Evolutionary conservation across 2,888 invertebrate species (phyloP).

Genomic region (Ornithoptera alexandrae): DNA sequence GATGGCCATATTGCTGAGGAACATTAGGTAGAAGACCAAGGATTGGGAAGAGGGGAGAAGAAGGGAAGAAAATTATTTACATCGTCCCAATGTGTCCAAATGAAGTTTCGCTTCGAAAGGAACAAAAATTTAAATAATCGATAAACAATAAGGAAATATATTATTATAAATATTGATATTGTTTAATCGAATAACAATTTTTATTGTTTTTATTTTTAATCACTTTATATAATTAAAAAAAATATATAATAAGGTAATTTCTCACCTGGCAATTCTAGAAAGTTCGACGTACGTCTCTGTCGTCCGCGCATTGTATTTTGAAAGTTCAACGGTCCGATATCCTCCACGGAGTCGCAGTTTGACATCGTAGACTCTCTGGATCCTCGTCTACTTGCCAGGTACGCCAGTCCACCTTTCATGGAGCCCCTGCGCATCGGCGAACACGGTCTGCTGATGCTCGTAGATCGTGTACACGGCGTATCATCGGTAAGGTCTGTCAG

Average conservation of each 20-base stretch:
- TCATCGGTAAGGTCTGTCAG: slow-evolving; percentile 82
- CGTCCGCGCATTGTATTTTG: slow-evolving; percentile 87
- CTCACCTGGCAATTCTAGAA: slow-evolving; percentile 90
- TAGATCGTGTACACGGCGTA: slow-evolving; percentile 81
- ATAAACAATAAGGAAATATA: too few relatives aligned
- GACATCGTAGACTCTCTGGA: slow-evolving; percentile 88
- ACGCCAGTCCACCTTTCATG: slow-evolving; percentile 85
- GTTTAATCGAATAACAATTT: too few relatives aligned
- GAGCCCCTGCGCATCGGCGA: slow-evolving; percentile 85
- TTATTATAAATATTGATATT: too few relatives aligned
- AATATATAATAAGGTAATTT: neutral
- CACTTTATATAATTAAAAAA: neutral
- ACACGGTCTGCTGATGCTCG: slow-evolving; percentile 81
- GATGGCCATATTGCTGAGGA: too few relatives aligned
- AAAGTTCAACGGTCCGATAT: slow-evolving; percentile 89
- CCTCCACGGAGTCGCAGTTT: slow-evolving; percentile 83
- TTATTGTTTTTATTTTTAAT: neutral
- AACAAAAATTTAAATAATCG: too few relatives aligned
- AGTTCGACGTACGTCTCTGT: slow-evolving; percentile 91
- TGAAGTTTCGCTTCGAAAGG: too few relatives aligned
- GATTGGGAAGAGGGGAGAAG: too few relatives aligned
- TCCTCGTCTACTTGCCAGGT: slow-evolving; percentile 91
- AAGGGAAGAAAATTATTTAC: too few relatives aligned
- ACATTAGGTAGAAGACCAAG: too few relatives aligned
- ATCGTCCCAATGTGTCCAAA: too few relatives aligned